phyloP scores from a whole-genome alignment of 2,797 vertebrate genomes.

The Coregonus ussuriensis region DNA sequence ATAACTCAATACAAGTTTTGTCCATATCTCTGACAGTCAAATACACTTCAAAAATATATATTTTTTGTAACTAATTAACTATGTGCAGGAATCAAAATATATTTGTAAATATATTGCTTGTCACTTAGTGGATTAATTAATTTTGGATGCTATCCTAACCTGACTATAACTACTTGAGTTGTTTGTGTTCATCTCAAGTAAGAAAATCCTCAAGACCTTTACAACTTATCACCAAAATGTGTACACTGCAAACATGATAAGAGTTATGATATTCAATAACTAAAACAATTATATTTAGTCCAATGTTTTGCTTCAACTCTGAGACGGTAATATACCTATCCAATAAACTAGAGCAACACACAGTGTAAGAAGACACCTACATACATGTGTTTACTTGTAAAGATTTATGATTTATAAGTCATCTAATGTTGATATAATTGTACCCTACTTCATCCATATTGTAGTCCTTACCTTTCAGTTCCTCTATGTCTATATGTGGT shows the following conservation, averaged over 20 bases:
- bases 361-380: constrained; percentile 36
- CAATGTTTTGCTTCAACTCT: background rate
- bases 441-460: constrained; percentile 51
- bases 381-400: constrained; percentile 47
- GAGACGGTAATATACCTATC: constrained; percentile 22
- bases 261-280: background rate
- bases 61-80: constrained; percentile 9
- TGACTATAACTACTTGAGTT: too few relatives aligned
- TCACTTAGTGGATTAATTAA: background rate
- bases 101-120: constrained; percentile 1
- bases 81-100: constrained; percentile 21
- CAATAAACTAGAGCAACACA: constrained; percentile 29
- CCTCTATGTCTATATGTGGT: constrained; percentile 11
- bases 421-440: constrained; percentile 56
- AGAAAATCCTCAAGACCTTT: too few relatives aligned
- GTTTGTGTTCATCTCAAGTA: too few relatives aligned
- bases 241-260: background rate
- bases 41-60: background rate
- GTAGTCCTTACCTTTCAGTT: constrained; percentile 56
- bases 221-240: too few relatives aligned
- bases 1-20: constrained; percentile 18
- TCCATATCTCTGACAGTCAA: background rate
- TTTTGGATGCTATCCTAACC: background rate
- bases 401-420: constrained; percentile 23
- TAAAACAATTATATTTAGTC: background rate